Evolutionary conservation across 2,797 vertebrate genomes (phyloP), one percentile per base, ranked within the genome.

Genomic region (Sylvilagus floridanus): DNA sequence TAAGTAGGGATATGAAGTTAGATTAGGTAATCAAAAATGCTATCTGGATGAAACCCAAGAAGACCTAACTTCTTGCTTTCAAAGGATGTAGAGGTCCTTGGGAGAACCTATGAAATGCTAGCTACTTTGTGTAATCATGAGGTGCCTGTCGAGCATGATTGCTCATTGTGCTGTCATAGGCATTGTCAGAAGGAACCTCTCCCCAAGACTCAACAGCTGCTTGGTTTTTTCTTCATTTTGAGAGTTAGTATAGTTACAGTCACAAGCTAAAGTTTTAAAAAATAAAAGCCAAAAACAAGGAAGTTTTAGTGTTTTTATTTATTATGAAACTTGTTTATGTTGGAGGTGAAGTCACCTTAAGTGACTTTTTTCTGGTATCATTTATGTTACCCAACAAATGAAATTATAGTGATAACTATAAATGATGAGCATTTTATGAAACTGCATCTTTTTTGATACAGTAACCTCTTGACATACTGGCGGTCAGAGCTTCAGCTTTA

Each of bases 301-400:
- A 72, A 88, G 28, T 52, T 86, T 86, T 85, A 78, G 42, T 69
- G 54, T 13, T 57, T 84, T 88, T 37, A 72, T 28, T 78, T 79
- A 52, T 10, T 17, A 1, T 86, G 52, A 90, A 90, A 63, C 68
- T 93, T 79, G 30, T 63, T 22, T 78, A n/a, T 63, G 5, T 93
- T 88, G 73, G 69, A 91, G 90, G 42, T 91, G n/a, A 88, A n/a
- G 84, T 73, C 22, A 68, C 13, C 30, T 73, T 68, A 90, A 57
- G 54, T 92, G 62, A 30, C 21, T 6, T 82, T 89, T 83, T 89
- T 68, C n/a, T 83, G 57, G 2, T 54, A 77, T 52, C 30, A 84
- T 0, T 79, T 92, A 42, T 82, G 42, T 47, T 47, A 47, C 42
- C 8, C 42, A 47, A 47, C 42, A 47, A 47, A 47, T 47, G 42